Percentiles rank a stretch among this genome's conserved stretches.
Evolutionary conservation across 2,113 vertebrate species (phyloP).

Genomic region (Misgurnus mizolepis): DNA sequence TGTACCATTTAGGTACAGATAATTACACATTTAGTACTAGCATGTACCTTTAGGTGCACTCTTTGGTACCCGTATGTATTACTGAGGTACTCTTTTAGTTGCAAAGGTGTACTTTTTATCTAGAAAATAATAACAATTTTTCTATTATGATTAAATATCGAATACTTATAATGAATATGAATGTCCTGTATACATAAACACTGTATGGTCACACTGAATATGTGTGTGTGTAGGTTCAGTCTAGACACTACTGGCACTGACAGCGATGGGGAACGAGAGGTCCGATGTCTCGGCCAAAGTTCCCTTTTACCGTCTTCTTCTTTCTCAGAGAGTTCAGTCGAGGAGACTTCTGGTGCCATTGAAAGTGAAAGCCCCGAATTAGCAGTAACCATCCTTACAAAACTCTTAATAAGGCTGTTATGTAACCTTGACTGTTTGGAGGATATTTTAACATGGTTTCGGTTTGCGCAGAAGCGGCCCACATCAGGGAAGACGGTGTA

Average conservation of each 20-base stretch:
- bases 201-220: neutral
- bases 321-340: constrained; percentile 56
- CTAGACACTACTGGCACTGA: constrained; percentile 72
- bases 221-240: constrained; percentile 77
- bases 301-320: constrained; percentile 41
- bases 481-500: constrained; percentile 67
- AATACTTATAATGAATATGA: neutral
- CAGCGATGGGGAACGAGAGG: constrained; percentile 78
- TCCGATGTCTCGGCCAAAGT: constrained; percentile 57
- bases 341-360: constrained; percentile 11
- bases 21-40: too few species aligned
- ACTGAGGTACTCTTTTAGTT: too few species aligned
- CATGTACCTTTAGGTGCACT: too few species aligned
- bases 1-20: too few species aligned
- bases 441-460: neutral
- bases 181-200: neutral
- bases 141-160: too few species aligned
- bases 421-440: neutral
- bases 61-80: too few species aligned
- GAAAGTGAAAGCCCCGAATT: constrained; percentile 24
- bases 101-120: too few species aligned
- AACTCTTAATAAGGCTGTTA: neutral
- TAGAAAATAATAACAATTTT: too few species aligned
- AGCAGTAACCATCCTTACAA: constrained; percentile 23
- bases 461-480: constrained; percentile 46